Conservation (phyloP, 2,888 invertebrate genomes). For the Noctua fimbriata region DNA sequence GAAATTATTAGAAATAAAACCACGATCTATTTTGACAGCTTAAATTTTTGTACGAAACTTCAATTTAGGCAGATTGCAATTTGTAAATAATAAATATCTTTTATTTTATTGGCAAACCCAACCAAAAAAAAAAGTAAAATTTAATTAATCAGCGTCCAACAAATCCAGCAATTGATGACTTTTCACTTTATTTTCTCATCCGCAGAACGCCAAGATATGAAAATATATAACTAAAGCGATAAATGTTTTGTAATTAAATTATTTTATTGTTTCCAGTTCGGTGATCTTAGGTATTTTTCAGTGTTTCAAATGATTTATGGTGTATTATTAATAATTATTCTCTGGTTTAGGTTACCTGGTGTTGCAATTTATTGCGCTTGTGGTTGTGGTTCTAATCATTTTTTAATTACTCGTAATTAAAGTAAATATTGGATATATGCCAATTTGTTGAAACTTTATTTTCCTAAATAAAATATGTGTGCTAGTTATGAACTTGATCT, state of each 20-base stretch:
- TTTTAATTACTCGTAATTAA: background rate
- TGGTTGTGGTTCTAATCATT: background rate
- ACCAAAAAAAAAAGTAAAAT: constrained; percentile 26
- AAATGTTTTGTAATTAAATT: background rate
- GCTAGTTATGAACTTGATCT: background rate
- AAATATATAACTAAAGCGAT: background rate
- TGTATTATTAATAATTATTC: background rate
- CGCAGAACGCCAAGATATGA: constrained; percentile 2
- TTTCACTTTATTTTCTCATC: background rate
- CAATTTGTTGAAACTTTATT: background rate
- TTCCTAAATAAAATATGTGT: background rate
- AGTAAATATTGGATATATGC: background rate
- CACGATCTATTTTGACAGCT: constrained; percentile 88
- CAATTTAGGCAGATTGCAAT: constrained; percentile 51
- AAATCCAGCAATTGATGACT: constrained; percentile 8
- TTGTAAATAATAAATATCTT: constrained; percentile 57
- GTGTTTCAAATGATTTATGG: background rate
- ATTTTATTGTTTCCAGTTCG: background rate
- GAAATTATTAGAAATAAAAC: constrained; percentile 83
- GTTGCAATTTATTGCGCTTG: background rate
- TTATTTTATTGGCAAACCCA: constrained; percentile 61
- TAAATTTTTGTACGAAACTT: constrained; percentile 73
- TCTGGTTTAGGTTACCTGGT: background rate
- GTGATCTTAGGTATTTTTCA: background rate
- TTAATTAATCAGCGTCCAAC: constrained; percentile 49